Percentiles rank a stretch among this genome's conserved stretches.
Conservation (phyloP, 1,140 invertebrate species). For the Cryptotermes secundus region DNA sequence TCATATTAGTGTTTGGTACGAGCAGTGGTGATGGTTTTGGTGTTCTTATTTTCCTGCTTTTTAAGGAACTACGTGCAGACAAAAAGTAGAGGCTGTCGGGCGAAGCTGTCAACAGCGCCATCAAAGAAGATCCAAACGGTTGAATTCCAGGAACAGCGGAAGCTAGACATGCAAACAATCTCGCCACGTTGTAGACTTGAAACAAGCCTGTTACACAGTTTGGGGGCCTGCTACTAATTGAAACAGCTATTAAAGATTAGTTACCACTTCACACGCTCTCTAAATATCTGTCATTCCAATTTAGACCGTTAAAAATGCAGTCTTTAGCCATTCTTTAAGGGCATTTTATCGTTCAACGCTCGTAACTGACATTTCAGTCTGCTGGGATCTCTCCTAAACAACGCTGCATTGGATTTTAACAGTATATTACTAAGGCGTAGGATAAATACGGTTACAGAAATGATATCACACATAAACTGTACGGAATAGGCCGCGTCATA, state of each 20-base stretch:
- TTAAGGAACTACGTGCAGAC: not conserved
- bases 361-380: not conserved
- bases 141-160: constrained; percentile 14
- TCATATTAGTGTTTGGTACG: no score
- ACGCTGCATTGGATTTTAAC: not conserved
- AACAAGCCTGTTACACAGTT: not conserved
- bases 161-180: constrained; percentile 5
- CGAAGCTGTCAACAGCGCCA: constrained; percentile 8
- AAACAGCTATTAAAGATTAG: constrained; percentile 20
- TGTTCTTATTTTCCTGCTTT: no score
- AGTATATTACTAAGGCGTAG: not conserved
- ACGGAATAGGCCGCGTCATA: no score
- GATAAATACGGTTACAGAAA: not conserved
- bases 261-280: not conserved
- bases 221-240: not conserved
- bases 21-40: no score
- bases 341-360: not conserved
- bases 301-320: not conserved
- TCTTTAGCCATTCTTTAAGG: not conserved
- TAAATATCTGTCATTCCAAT: constrained; percentile 15
- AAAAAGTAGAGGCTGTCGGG: not conserved
- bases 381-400: not conserved
- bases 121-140: constrained; percentile 16
- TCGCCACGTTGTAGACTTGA: not conserved
- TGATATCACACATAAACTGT: no score